Percentiles rank a stretch among this genome's conserved stretches.
Evolutionary conservation across 2,113 vertebrate genomes (phyloP).

Genomic region (Connochaetes taurinus): DNA sequence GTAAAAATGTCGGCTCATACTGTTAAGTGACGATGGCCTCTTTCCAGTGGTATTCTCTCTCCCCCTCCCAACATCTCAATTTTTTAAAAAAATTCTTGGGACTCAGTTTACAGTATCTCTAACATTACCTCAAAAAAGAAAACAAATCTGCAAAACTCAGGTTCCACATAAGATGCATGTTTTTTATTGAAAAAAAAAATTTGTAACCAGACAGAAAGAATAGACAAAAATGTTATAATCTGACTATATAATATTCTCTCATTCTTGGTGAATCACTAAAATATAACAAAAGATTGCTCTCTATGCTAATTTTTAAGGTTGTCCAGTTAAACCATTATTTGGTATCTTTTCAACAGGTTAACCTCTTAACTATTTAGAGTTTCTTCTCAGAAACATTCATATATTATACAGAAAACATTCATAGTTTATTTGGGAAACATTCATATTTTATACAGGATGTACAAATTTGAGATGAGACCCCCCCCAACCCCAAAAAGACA

Average conservation of each 20-base stretch:
- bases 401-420: constrained; percentile 77
- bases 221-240: constrained; percentile 77
- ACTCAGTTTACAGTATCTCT: not conserved
- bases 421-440: constrained; percentile 64
- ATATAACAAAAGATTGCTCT: constrained; percentile 73
- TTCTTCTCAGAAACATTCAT: constrained; percentile 83
- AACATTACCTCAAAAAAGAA: not conserved
- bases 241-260: constrained; percentile 78
- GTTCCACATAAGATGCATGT: constrained; percentile 79
- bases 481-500: constrained; percentile 48
- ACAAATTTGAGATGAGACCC: constrained; percentile 78
- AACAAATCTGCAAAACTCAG: constrained; percentile 17
- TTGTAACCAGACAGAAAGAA: constrained; percentile 68
- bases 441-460: constrained; percentile 79
- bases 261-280: constrained; percentile 70
- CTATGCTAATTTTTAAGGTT: constrained; percentile 74
- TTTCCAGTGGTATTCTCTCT: not conserved
- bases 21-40: not conserved
- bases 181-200: constrained; percentile 88
- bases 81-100: not conserved
- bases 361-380: constrained; percentile 82
- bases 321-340: constrained; percentile 82
- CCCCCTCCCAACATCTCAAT: not conserved
- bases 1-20: not conserved
- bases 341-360: constrained; percentile 77